These are phyloP conservation scores for Eupsittula cactorum DNA, from an alignment of 2,113 vertebrate species.

Conservation along the genomic window DNA sequence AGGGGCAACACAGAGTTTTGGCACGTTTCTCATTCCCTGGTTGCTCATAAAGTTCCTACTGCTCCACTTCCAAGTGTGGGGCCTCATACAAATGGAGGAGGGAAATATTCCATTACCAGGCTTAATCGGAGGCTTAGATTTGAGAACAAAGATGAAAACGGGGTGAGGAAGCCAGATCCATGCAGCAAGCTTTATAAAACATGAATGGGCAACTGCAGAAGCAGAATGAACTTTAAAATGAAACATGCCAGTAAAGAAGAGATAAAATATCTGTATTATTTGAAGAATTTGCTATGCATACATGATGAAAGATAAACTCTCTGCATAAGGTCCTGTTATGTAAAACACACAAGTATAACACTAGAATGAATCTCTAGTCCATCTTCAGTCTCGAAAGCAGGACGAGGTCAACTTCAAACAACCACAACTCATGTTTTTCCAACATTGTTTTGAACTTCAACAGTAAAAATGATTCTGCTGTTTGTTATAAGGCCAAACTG, in stretches of 20 bases:
- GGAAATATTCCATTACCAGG: background rate
- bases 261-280: background rate
- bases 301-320: background rate
- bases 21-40: background rate
- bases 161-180: background rate
- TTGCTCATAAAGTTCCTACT: background rate
- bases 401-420: background rate
- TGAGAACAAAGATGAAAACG: background rate
- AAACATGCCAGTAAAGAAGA: background rate
- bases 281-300: background rate
- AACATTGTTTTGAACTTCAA: background rate
- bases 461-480: background rate
- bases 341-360: background rate
- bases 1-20: background rate
- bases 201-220: background rate
- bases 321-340: background rate
- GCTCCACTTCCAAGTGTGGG: background rate
- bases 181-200: background rate
- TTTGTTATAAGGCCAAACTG: background rate
- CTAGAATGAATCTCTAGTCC: background rate
- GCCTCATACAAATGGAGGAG: background rate
- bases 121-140: rapidly evolving
- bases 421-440: background rate
- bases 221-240: background rate
- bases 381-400: background rate